A percentile compares a stretch with the other conserved stretches of the same genome.
Conservation (phyloP, 2,797 vertebrate species). For the Bovichtus diacanthus region DNA sequence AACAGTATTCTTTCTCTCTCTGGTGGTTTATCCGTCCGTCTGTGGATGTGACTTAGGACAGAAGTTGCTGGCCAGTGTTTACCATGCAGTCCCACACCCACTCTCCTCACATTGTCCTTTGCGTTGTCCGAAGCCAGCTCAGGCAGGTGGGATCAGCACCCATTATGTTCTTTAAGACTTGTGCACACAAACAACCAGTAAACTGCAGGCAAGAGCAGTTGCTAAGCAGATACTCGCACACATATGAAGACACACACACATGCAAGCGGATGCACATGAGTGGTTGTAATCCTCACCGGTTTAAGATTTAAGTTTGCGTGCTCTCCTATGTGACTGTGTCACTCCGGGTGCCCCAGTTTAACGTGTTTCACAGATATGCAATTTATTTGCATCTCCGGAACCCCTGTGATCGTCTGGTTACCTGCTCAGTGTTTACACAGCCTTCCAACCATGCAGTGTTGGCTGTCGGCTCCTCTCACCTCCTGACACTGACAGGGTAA, state of each 20-base stretch:
- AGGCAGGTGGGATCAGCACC: slow-evolving; percentile 75
- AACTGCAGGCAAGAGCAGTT: slow-evolving; percentile 43
- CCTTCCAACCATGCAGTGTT: background rate
- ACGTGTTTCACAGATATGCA: background rate
- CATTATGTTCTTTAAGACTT: slow-evolving; percentile 74
- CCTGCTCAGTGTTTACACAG: slow-evolving; percentile 4
- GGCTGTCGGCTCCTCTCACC: background rate
- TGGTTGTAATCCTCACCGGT: background rate
- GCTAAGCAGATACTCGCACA: slow-evolving; percentile 51
- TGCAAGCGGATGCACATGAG: slow-evolving; percentile 6
- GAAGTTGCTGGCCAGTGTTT: slow-evolving; percentile 50
- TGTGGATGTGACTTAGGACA: slow-evolving; percentile 29
- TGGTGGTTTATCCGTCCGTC: slow-evolving; percentile 5
- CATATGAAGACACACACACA: slow-evolving; percentile 19
- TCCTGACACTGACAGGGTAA: background rate
- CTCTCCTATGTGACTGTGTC: background rate
- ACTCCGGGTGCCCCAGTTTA: background rate
- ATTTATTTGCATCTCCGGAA: background rate
- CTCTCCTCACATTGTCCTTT: slow-evolving; percentile 63
- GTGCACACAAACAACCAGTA: slow-evolving; percentile 60
- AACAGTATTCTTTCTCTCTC: background rate
- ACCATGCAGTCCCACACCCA: slow-evolving; percentile 60
- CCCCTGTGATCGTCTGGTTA: background rate
- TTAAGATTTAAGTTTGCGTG: background rate
- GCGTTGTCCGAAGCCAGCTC: slow-evolving; percentile 57